These are phyloP conservation scores for Trichopoda pennipes DNA, from an alignment of 2,888 invertebrate genomes.

Conservation along the genomic window DNA sequence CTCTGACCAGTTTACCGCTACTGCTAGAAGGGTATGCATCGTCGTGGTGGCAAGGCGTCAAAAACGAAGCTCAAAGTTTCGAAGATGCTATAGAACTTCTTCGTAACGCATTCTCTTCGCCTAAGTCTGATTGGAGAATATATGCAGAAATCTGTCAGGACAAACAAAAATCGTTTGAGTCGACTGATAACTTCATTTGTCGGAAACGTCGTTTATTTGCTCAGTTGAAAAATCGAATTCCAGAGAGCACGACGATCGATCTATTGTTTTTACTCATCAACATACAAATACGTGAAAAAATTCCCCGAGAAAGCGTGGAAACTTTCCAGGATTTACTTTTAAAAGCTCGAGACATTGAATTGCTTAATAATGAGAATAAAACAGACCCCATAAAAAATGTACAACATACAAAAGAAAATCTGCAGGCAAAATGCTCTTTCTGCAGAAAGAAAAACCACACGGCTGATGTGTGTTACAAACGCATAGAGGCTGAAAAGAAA, in stretches of 20 bases:
- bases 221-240: slow-evolving; percentile 20
- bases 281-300: slow-evolving; percentile 21
- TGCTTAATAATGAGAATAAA: slow-evolving; percentile 4
- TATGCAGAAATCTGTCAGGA: slow-evolving; percentile 29
- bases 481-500: slow-evolving; percentile 16
- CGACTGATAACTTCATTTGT: slow-evolving; percentile 37
- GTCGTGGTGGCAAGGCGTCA: too few relatives aligned
- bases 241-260: slow-evolving; percentile 31
- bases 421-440: slow-evolving; percentile 17
- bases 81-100: slow-evolving; percentile 18
- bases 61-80: not conserved
- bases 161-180: slow-evolving; percentile 33
- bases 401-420: not conserved
- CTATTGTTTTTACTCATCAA: slow-evolving; percentile 25
- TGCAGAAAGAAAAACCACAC: slow-evolving; percentile 38
- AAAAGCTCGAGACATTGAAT: slow-evolving; percentile 29
- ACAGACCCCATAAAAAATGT: not conserved
- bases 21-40: too few relatives aligned
- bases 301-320: not conserved
- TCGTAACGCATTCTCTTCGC: slow-evolving; percentile 39
- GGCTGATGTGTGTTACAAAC: slow-evolving; percentile 40
- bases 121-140: slow-evolving; percentile 50
- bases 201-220: slow-evolving; percentile 26
- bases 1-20: too few relatives aligned
- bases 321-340: slow-evolving; percentile 23